These are phyloP conservation scores for Scrobipalpa atriplicella DNA, from an alignment of 2,888 invertebrate species.

Conservation along the genomic window DNA sequence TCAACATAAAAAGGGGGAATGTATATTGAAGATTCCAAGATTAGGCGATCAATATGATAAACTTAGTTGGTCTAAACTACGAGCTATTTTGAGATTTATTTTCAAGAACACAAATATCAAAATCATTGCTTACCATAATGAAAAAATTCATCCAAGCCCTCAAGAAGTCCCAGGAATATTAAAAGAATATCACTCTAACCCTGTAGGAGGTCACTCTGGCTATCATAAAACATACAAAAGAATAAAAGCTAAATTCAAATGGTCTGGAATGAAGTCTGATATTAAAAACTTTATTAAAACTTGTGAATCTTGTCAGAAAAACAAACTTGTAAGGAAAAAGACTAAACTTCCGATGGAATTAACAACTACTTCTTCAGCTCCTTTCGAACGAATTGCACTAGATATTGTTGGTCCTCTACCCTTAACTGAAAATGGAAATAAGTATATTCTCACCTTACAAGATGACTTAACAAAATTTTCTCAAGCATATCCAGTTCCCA, in stretches of 20 bases:
- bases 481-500: slow-evolving; percentile 40
- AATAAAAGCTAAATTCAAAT: slow-evolving; percentile 43
- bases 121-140: slow-evolving; percentile 33
- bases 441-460: slow-evolving; percentile 38
- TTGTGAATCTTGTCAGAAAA: slow-evolving; percentile 46
- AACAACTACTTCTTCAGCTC: slow-evolving; percentile 37
- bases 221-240: slow-evolving; percentile 40
- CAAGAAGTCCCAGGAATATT: slow-evolving; percentile 34
- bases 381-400: slow-evolving; percentile 36
- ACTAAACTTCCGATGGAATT: slow-evolving; percentile 43
- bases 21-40: too few species aligned
- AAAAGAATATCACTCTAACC: slow-evolving; percentile 35
- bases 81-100: slow-evolving; percentile 36
- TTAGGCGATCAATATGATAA: slow-evolving; percentile 31
- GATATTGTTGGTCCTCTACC: slow-evolving; percentile 41
- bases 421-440: slow-evolving; percentile 36
- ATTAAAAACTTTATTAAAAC: slow-evolving; percentile 44
- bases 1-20: slow-evolving; percentile 26
- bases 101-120: slow-evolving; percentile 34
- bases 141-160: slow-evolving; percentile 31
- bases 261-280: slow-evolving; percentile 48
- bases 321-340: slow-evolving; percentile 33
- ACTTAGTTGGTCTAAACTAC: slow-evolving; percentile 35
- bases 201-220: slow-evolving; percentile 37
- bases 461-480: slow-evolving; percentile 45